phyloP scores from a whole-genome alignment of 2,113 vertebrate genomes.

The Chaetorhynchus papuensis region DNA sequence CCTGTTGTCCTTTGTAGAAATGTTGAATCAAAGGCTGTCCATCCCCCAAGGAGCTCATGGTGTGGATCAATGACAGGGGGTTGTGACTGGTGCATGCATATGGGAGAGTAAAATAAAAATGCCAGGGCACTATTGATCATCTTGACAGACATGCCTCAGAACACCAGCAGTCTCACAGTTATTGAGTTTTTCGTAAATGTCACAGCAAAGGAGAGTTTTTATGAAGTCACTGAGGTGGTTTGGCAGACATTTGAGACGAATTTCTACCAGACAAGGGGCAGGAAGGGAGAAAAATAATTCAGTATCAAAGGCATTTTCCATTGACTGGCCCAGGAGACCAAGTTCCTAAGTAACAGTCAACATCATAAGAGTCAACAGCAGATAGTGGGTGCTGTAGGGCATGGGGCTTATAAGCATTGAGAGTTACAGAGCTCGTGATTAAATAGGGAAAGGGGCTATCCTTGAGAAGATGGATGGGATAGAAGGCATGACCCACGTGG shows the following conservation, averaged over 20 bases:
- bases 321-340: not conserved
- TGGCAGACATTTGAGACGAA: not conserved
- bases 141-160: not conserved
- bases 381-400: not conserved
- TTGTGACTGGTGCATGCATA: not conserved
- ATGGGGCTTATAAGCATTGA: not conserved
- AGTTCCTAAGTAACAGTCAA: not conserved
- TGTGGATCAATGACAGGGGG: not conserved
- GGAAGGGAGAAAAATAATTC: not conserved
- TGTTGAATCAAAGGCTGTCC: not conserved
- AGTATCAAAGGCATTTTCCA: not conserved
- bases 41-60: not conserved
- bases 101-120: not conserved
- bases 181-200: constrained; percentile 11
- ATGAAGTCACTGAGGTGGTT: not conserved
- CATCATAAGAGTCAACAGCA: not conserved
- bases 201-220: not conserved
- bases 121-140: not conserved
- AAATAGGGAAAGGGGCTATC: not conserved
- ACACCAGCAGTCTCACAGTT: not conserved
- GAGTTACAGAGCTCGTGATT: not conserved
- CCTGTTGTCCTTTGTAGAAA: not conserved
- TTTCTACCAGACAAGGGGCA: not conserved
- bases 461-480: not conserved
- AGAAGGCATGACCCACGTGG: not conserved